A percentile compares a stretch with the other conserved stretches of the same genome.
phyloP scores from a whole-genome alignment of 2,888 invertebrate species.

The Catonia carolina region DNA sequence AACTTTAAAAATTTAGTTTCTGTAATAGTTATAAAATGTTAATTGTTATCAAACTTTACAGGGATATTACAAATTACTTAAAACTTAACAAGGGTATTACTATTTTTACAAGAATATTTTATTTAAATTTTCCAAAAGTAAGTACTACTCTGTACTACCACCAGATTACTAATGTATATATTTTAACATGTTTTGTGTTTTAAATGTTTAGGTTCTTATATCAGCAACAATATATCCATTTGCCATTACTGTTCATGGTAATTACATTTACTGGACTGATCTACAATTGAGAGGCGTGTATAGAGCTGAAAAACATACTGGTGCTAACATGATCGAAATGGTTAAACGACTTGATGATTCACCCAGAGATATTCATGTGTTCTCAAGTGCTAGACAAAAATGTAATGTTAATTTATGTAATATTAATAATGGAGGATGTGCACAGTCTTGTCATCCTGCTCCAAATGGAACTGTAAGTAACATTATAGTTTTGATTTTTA shows the following conservation, averaged over 20 bases:
- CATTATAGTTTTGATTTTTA: not conserved
- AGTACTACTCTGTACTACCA: too few relatives aligned
- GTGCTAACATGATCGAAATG: conserved; percentile 89
- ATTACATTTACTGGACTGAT: conserved; percentile 96
- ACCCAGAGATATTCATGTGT: conserved; percentile 87
- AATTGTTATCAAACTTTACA: too few relatives aligned
- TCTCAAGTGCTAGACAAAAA: conserved; percentile 66
- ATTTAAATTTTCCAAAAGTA: too few relatives aligned
- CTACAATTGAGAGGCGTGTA: conserved; percentile 89
- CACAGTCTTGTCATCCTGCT: conserved; percentile 87
- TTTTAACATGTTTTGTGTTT: too few relatives aligned
- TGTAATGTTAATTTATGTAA: conserved; percentile 78
- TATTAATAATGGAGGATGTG: conserved; percentile 92
- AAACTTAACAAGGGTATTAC: too few relatives aligned
- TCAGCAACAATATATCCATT: conserved; percentile 93
- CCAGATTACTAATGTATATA: too few relatives aligned
- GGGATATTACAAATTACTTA: too few relatives aligned
- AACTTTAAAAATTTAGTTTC: too few relatives aligned
- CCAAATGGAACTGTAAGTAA: conserved; percentile 59
- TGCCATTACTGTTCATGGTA: conserved; percentile 82
- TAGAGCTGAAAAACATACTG: conserved; percentile 94
- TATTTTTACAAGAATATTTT: too few relatives aligned
- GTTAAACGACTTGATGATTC: conserved; percentile 88
- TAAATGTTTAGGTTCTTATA: conserved; percentile 51
- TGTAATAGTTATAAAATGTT: too few relatives aligned